These are phyloP conservation scores for Epizoanthus ramosus DNA, from an alignment of 92 coral and sea anemone species.

Conservation along the genomic window DNA sequence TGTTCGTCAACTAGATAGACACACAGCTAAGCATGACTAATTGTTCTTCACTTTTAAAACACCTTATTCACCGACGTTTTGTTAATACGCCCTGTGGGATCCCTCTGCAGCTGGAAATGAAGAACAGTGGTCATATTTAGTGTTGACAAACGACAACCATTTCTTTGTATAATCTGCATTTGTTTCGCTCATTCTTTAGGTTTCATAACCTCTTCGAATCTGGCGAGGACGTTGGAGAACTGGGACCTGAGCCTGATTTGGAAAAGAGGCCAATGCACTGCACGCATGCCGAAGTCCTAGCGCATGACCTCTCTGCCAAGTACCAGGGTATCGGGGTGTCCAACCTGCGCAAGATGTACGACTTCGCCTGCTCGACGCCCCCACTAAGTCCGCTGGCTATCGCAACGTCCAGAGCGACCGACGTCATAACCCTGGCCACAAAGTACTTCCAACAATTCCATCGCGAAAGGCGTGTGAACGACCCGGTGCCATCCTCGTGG, in stretches of 20 bases:
- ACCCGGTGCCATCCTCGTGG: constrained; percentile 36
- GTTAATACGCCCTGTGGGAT: constrained; percentile 5
- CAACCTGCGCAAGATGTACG: constrained; percentile 31
- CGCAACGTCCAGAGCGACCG: constrained; percentile 33
- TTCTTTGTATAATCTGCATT: constrained; percentile 28
- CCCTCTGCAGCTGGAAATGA: constrained; percentile 13
- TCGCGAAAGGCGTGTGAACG: constrained; percentile 31
- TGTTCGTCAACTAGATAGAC: constrained; percentile 4
- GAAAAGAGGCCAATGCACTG: constrained; percentile 34
- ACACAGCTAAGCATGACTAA: constrained; percentile 4
- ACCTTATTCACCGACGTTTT: constrained; percentile 4
- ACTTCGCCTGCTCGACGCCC: constrained; percentile 28
- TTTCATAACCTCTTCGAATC: constrained; percentile 22
- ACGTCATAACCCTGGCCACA: constrained; percentile 29
- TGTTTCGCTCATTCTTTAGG: constrained; percentile 31
- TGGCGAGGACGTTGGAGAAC: constrained; percentile 31
- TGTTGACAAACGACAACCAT: constrained; percentile 31
- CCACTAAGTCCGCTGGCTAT: constrained; percentile 30
- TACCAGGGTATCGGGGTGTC: constrained; percentile 32
- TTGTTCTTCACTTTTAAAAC: constrained; percentile 2
- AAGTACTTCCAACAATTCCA: constrained; percentile 32
- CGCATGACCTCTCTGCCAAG: constrained; percentile 31
- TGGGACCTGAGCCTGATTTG: not conserved
- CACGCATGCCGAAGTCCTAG: constrained; percentile 30
- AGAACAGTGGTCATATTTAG: constrained; percentile 29